Evolutionary conservation across 2,113 vertebrate species (phyloP), one percentile per base, ranked within the genome.

Genomic region (Lophotis ruficrista): DNA sequence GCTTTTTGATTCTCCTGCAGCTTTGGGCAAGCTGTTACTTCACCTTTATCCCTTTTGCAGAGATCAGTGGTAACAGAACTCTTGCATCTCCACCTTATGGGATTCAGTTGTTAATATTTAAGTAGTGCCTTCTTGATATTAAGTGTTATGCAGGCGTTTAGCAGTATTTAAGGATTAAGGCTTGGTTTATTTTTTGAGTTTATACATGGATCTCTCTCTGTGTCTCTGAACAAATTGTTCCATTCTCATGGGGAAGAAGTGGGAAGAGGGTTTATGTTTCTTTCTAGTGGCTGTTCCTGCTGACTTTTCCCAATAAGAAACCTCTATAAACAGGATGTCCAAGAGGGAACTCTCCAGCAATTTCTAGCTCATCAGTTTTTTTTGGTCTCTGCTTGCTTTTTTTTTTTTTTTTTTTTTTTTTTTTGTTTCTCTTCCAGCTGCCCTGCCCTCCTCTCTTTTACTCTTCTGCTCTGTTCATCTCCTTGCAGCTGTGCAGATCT

Each of bases 401-500:
- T 68, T 37, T 35, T 10, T 17, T 3, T 23, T 45, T 58, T 6
- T n/a, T 35, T 66, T 50, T 72, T 58, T 51, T 30, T 17, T 33
- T 51, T 10, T 41, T 51, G 28, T 33, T 16, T 8, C n/a, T 50
- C 54, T 66, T 43, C 28, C 69, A 91, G 83, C 54, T 91, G 41
- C 41, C 73, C 22, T 77, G 81, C 35, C 13, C 71, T 93, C 14
- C 70, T 90, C 57, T 78, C 69, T 78, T 93, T 83, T 75, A 12
- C 76, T 89, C 47, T 72, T 57, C 80, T 92, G 57, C 89, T 95
- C 54, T 78, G 38, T 66, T 95, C 87, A 41, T 54, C 57, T 89
- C 71, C 37, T 75, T 93, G 87, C 89, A 96, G 83, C 91, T 94
- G 94, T 96, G 91, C 48, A 93, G 85, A 83, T 92, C 90, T 85